Conservation (phyloP, 2,113 vertebrate genomes). For the Pycnonotus jocosus region DNA sequence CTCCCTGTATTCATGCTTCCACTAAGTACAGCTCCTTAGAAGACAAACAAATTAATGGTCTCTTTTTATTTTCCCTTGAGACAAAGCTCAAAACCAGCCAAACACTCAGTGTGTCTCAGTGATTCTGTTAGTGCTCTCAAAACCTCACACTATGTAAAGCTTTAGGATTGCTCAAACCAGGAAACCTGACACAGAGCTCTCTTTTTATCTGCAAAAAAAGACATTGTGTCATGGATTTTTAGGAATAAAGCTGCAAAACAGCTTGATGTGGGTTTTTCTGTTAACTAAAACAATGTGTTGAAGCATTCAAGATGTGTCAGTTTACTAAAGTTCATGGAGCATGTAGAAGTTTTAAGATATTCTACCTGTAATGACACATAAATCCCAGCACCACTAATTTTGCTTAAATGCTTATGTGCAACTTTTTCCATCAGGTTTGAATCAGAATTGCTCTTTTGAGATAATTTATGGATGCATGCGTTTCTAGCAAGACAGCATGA, state of each 20-base stretch:
- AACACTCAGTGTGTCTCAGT: neutral
- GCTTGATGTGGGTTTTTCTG: conserved; percentile 1
- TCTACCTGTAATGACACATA: conserved; percentile 18
- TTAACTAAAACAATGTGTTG: neutral
- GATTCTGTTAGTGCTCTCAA: neutral
- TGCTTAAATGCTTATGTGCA: neutral
- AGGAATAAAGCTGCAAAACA: conserved; percentile 9
- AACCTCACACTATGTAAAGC: neutral
- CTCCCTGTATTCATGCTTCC: neutral
- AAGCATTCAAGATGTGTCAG: neutral
- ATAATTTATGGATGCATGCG: neutral
- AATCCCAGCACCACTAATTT: neutral
- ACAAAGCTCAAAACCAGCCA: neutral
- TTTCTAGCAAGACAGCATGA: neutral
- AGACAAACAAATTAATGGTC: neutral
- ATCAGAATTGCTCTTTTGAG: neutral
- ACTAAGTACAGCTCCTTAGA: neutral
- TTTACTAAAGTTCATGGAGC: neutral
- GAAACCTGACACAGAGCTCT: neutral
- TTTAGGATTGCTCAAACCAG: neutral
- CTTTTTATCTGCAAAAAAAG: neutral
- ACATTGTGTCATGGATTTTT: neutral
- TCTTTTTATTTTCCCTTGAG: neutral
- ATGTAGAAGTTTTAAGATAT: neutral
- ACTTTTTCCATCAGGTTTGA: neutral